Evolutionary conservation across 2,113 vertebrate species (phyloP).

Genomic region (Bubo bubo): DNA sequence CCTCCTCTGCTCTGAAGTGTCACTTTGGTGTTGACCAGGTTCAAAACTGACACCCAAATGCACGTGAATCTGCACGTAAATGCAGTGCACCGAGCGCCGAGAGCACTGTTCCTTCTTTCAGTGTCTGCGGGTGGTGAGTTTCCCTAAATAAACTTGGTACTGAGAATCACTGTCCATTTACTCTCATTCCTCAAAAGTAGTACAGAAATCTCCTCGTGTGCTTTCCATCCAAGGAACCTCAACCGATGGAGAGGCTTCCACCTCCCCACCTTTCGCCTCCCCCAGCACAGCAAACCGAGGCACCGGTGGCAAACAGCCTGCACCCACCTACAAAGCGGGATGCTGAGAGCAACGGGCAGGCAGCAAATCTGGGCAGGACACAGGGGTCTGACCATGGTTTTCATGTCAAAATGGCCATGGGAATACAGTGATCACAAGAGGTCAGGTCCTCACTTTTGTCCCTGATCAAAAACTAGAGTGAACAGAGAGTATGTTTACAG

Average conservation of each 20-base stretch:
- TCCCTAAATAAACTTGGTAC: not conserved
- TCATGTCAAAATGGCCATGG: not conserved
- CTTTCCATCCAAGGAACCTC: not conserved
- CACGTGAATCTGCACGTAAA: rapidly evolving
- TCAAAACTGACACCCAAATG: not conserved
- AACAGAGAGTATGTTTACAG: not conserved
- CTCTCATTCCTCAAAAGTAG: not conserved
- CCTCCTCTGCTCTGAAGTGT: not conserved
- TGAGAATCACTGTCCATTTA: not conserved
- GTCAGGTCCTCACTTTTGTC: constrained; percentile 51
- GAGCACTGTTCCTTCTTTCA: rapidly evolving
- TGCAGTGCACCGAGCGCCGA: rapidly evolving
- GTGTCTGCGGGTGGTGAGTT: not conserved
- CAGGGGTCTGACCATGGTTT: rapidly evolving
- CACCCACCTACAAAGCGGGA: not conserved
- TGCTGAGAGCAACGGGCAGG: not conserved
- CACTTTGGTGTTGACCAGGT: not conserved
- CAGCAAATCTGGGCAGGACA: not conserved
- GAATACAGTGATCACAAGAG: constrained; percentile 33
- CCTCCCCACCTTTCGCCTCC: not conserved
- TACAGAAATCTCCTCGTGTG: rapidly evolving
- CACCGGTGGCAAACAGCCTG: rapidly evolving
- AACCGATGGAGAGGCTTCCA: not conserved
- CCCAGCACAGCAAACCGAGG: not conserved
- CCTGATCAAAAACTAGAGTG: not conserved